Conservation (phyloP, 2,888 invertebrate species). For the Apamea sordens region DNA sequence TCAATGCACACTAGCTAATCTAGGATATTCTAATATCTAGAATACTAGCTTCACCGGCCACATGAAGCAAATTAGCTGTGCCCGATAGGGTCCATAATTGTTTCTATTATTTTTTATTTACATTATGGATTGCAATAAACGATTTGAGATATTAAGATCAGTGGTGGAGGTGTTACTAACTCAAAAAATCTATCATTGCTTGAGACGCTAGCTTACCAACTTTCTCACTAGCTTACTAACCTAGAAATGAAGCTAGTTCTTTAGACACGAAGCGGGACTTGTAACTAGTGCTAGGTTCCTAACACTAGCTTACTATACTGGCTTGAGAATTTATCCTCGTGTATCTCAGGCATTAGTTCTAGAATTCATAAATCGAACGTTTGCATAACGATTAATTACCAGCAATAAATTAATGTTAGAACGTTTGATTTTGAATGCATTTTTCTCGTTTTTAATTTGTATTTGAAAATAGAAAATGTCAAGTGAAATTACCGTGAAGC, state of each 20-base stretch:
- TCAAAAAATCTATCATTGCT: neutral
- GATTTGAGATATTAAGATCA: neutral
- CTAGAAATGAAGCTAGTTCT: neutral
- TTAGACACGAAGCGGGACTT: neutral
- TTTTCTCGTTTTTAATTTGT: constrained; percentile 25
- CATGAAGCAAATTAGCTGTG: neutral
- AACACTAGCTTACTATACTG: neutral
- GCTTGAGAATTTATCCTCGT: neutral
- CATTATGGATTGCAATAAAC: no score
- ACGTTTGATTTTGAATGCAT: constrained; percentile 28
- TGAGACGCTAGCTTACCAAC: neutral
- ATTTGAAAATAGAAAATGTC: constrained; percentile 23
- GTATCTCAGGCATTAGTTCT: constrained; percentile 6
- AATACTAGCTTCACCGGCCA: neutral
- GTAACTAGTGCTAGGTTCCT: neutral
- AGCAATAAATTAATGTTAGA: constrained; percentile 40
- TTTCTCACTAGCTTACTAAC: neutral
- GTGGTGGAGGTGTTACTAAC: neutral
- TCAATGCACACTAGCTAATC: neutral
- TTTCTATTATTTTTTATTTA: no score
- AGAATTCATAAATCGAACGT: constrained; percentile 30
- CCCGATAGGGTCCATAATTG: no score
- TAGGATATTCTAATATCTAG: no score
- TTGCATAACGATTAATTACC: constrained; percentile 45
- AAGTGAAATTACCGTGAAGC: constrained; percentile 18